Evolutionary conservation across 2,113 vertebrate genomes (phyloP).

Genomic region (Neofelis nebulosa): DNA sequence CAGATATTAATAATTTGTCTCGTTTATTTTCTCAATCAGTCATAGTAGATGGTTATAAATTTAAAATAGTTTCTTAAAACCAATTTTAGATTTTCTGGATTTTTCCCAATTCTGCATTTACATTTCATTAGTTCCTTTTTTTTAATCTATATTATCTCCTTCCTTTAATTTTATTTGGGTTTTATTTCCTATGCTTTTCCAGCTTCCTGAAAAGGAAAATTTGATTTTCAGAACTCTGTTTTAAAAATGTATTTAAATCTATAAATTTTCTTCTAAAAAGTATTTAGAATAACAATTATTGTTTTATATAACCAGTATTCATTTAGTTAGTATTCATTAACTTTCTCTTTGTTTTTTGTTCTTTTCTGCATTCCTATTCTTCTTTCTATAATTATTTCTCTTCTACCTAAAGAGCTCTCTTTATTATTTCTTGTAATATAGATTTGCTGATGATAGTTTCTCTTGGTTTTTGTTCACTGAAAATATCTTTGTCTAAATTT

Average conservation of each 20-base stretch:
- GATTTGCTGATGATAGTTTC: background rate
- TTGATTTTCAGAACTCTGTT: background rate
- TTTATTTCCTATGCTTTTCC: background rate
- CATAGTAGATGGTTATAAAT: background rate
- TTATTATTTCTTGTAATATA: background rate
- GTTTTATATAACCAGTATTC: background rate
- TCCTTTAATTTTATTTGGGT: background rate
- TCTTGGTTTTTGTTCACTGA: background rate
- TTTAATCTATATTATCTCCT: background rate
- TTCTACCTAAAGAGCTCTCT: background rate
- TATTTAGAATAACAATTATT: background rate
- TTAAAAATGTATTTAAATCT: background rate
- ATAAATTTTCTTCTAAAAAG: background rate
- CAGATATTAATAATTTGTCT: background rate
- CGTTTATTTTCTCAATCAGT: background rate
- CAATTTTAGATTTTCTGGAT: background rate
- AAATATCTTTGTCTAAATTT: background rate
- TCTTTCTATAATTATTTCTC: background rate
- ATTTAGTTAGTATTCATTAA: background rate
- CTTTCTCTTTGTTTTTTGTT: background rate
- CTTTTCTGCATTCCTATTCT: background rate
- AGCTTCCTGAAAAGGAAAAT: background rate
- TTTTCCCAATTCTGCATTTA: background rate
- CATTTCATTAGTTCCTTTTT: background rate
- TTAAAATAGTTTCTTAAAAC: background rate